Conservation (phyloP, 2,888 invertebrate genomes). For the Drosophila koepferae region DNA sequence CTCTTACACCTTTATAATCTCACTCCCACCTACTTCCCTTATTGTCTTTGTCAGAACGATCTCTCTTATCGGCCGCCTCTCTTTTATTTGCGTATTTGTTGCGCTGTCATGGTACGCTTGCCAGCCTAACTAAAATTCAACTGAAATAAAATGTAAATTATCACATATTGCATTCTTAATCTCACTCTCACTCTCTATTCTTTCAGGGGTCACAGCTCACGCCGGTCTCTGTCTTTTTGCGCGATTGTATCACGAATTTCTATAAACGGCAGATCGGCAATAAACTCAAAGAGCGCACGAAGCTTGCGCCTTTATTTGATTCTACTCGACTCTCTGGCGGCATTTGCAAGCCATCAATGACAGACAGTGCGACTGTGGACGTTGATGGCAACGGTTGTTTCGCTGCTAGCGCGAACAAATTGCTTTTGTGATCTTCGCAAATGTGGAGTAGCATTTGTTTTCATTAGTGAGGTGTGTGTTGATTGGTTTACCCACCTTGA, state of each 20-base stretch:
- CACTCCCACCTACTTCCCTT: no score
- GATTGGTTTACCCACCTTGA: background rate
- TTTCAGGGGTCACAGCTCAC: background rate
- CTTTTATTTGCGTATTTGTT: background rate
- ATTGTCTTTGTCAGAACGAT: background rate
- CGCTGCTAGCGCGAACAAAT: background rate
- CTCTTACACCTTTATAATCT: background rate
- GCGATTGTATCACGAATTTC: background rate
- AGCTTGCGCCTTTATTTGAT: background rate
- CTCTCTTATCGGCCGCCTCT: background rate
- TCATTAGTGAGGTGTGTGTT: background rate
- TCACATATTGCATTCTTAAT: background rate
- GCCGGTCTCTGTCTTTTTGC: slow-evolving; percentile 1
- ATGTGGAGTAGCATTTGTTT: slow-evolving; percentile 3
- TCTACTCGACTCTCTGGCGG: slow-evolving; percentile 5
- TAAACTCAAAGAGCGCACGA: slow-evolving; percentile 4
- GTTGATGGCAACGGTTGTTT: slow-evolving; percentile 53
- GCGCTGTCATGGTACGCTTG: background rate
- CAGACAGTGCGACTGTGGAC: slow-evolving; percentile 51
- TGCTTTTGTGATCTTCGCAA: slow-evolving; percentile 25
- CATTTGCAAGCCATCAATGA: background rate
- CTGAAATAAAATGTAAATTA: background rate
- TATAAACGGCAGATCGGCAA: slow-evolving; percentile 23
- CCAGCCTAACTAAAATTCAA: background rate
- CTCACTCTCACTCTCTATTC: background rate